Percentiles rank a stretch among this genome's conserved stretches.
Evolutionary conservation across 2,113 vertebrate genomes (phyloP).

Genomic region (Trematocara nigrifrons): DNA sequence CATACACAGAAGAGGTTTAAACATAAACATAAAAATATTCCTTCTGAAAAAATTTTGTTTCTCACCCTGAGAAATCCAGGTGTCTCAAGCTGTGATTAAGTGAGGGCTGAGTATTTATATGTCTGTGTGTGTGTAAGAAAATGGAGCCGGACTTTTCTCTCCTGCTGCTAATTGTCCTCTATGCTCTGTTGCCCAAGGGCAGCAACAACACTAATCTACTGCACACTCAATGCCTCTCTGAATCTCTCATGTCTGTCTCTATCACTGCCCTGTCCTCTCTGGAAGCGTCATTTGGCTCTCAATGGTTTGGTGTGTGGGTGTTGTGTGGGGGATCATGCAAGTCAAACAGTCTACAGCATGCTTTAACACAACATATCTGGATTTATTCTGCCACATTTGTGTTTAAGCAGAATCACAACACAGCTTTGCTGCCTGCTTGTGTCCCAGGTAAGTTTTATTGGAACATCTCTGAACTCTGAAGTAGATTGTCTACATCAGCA

Average conservation of each 20-base stretch:
- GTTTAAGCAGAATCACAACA: not conserved
- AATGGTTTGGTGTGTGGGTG: conserved; percentile 20
- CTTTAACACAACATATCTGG: not conserved
- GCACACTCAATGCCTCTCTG: conserved; percentile 33
- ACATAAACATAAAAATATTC: not conserved
- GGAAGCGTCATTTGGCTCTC: conserved; percentile 23
- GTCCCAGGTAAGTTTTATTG: not conserved
- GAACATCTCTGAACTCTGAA: not conserved
- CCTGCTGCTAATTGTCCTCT: conserved; percentile 58
- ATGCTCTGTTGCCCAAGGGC: conserved; percentile 54
- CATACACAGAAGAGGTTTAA: conserved; percentile 2
- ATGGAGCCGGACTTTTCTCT: conserved; percentile 13
- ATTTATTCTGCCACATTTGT: not conserved
- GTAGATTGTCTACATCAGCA: not conserved
- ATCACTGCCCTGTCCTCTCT: not conserved
- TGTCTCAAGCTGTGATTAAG: not conserved
- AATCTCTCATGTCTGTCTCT: conserved; percentile 1
- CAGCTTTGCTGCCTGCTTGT: not conserved
- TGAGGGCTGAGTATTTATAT: not conserved
- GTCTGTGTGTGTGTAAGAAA: not conserved
- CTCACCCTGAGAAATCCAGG: not conserved
- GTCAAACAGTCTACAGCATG: conserved; percentile 14
- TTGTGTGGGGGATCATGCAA: conserved; percentile 1
- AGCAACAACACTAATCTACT: conserved; percentile 51
- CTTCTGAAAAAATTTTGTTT: not conserved